Base-by-base conservation (phyloP, 2,113 vertebrate species). In the Puffinus mauretanicus region DNA sequence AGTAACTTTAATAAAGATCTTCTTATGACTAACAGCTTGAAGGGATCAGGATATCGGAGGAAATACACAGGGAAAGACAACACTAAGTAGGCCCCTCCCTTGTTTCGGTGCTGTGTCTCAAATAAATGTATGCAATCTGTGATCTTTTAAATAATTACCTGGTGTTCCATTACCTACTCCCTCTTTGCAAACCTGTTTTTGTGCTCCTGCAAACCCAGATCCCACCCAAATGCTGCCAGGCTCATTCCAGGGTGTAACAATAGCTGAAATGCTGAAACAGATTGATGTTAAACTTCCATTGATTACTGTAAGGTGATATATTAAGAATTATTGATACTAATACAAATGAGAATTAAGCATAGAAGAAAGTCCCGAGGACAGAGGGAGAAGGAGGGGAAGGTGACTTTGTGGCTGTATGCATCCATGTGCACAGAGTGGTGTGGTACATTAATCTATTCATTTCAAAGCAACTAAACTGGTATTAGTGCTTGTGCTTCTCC, bases 231-330 rank as follows among this genome's bases (percentile, higher is more conserved):
- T 82, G 44, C 90, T 96, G 73, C 93, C 93, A 96, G 81, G 80
- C 73, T 94, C 81, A 49, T 93, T 94, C 71, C 67, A 65, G 64
- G 44, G 29, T 82, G 40, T 92, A 85, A 91, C 82, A 92, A 89
- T 82, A 93, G 44, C 61, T 90, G 67, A 72, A 81, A 81, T 55
- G 27, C 40, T 95, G 72, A 51, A 94, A 65, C 20, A 73, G 96
- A 96, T 91, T 91, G 92, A 89, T 90, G 87, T 96, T 96, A 90
- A 97, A 92, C 83, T 97, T 95, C 52, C 84, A 95, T 94, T 95
- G 97, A 98, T 95, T 92, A 83, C 87, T 93, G 58, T 17, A 78
- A 73, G 54, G 69, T 86, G 82, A 96, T 8, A 11, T 73, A 94
- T 97, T 97, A 95, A 96, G 92, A 84, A 95, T 84, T 95, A 95